A percentile compares a stretch with the other conserved stretches of the same genome.
These are phyloP conservation scores for Bagarius yarrelli DNA, from an alignment of 2,113 vertebrate species.

Conservation along the genomic window DNA sequence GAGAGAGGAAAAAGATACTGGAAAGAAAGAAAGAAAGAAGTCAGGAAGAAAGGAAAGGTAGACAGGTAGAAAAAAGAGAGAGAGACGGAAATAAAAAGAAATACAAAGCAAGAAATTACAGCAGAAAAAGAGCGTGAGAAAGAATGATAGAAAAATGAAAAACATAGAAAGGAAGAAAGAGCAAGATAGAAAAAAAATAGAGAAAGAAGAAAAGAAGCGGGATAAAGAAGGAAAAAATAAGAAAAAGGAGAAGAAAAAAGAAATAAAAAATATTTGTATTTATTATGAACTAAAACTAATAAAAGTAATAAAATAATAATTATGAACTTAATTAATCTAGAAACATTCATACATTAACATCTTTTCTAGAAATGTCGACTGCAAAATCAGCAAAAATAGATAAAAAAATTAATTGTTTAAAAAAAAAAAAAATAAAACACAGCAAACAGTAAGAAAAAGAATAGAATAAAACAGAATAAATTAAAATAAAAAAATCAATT, in stretches of 20 bases:
- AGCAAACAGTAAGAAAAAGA: not conserved
- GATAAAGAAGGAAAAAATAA: too few relatives aligned
- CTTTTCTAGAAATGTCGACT: too few relatives aligned
- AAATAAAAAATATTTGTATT: not conserved
- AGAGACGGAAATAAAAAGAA: not conserved
- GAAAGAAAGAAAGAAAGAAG: not conserved
- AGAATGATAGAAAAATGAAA: too few relatives aligned
- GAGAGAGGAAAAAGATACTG: not conserved
- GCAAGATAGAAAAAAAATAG: too few relatives aligned
- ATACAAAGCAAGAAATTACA: not conserved
- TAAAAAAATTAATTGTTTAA: too few relatives aligned
- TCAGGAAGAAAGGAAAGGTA: too few relatives aligned
- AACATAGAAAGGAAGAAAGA: too few relatives aligned
- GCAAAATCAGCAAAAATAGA: too few relatives aligned
- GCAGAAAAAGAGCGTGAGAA: not conserved
- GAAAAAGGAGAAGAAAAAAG: not conserved
- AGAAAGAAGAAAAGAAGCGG: too few relatives aligned
- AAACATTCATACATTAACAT: not conserved
- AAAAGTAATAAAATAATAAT: not conserved
- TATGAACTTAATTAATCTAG: not conserved
- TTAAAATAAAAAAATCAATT: too few relatives aligned
- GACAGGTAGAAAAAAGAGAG: too few relatives aligned
- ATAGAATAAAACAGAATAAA: not conserved
- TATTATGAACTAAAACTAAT: not conserved
- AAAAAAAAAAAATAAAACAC: too few relatives aligned